Evolutionary conservation across 2,113 vertebrate species (phyloP), one percentile per base, ranked within the genome.

Genomic region (Oenanthe oenanthe): DNA sequence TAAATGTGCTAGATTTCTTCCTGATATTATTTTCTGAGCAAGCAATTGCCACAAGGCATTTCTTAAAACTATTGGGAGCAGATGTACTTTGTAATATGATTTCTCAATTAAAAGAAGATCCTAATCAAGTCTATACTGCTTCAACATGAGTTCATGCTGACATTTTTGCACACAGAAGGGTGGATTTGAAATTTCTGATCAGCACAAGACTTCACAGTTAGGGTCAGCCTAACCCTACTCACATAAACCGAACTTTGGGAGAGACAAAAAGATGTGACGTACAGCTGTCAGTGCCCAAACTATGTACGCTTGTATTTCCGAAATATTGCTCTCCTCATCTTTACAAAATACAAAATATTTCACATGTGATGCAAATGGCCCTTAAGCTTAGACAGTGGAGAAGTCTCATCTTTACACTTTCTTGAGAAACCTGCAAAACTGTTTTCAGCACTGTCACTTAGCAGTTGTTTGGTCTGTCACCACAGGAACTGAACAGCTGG

Each of bases 41-140:
- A 89, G 56, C 0, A 0, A 58, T 34, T 72, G 40, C 73, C 62
- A 89, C 53, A 82, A 87, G 77, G 65, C 70, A 57, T 87, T 93
- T 93, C 77, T 61, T 89, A 73, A 74, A 95, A 79, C 47, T 85
- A 26, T 12, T 79, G 9, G 58, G 62, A 96, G 58, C 58, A 88
- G 58, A 91, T 70, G 58, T 70, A 60, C 51, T 82, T 68, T 42
- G 9, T 57, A 61, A 54, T 38, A 82, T 3, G 20, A 91, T 47
- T 97, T 93, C 70, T 78, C 7, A 4, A 50, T 82, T 88, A 76
- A 82, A 72, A 92, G 54, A 72, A 79, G 62, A 76, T 82, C 50
- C 42, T 54, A 32, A 73, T 76, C 22, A 38, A 78, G 82, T 26
- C 79, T 87, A 42, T 42, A 38, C 6, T 42, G 32, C 56, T 89